Conservation (phyloP, 2,113 vertebrate genomes). For the Stigmatopora argus region DNA sequence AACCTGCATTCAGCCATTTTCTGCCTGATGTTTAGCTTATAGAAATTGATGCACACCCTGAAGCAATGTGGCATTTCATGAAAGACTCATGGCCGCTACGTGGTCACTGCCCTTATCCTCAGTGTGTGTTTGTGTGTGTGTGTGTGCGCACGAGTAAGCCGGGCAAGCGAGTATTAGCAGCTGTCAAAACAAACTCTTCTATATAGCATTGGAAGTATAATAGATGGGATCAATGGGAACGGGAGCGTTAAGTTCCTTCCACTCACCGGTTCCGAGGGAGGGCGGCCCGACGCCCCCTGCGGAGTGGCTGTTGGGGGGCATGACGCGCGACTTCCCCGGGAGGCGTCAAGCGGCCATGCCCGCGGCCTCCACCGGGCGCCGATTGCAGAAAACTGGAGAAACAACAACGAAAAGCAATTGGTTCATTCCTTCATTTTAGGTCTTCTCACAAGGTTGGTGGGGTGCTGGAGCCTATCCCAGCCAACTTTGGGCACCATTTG, state of each 20-base stretch:
- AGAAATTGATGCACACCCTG: conserved; percentile 18
- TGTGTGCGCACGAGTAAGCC: conserved; percentile 10
- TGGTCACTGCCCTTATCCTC: conserved; percentile 31
- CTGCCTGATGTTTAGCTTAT: conserved; percentile 13
- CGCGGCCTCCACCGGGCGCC: conserved; percentile 46
- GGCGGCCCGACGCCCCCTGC: conserved; percentile 38
- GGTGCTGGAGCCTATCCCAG: too few relatives aligned
- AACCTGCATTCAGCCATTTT: conserved; percentile 14
- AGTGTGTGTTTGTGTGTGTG: conserved; percentile 22
- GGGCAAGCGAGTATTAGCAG: conserved; percentile 49
- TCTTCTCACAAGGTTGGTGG: too few relatives aligned
- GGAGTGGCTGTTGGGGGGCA: conserved; percentile 53
- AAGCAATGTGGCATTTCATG: conserved; percentile 49
- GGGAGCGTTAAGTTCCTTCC: conserved; percentile 8
- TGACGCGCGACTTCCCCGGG: conserved; percentile 54
- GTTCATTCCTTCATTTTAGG: too few relatives aligned
- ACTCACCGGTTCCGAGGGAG: conserved; percentile 60
- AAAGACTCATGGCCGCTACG: conserved; percentile 31
- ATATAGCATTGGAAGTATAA: conserved; percentile 17
- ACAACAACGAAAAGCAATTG: conserved; percentile 5
- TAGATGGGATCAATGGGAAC: conserved; percentile 19
- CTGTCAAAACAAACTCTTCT: conserved; percentile 52
- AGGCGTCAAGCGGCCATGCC: conserved; percentile 60
- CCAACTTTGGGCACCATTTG: too few relatives aligned
- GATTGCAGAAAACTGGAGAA: conserved; percentile 24